A percentile compares a stretch with the other conserved stretches of the same genome.
phyloP scores from a whole-genome alignment of 1,140 invertebrate genomes.

The Neodiprion pinetum region DNA sequence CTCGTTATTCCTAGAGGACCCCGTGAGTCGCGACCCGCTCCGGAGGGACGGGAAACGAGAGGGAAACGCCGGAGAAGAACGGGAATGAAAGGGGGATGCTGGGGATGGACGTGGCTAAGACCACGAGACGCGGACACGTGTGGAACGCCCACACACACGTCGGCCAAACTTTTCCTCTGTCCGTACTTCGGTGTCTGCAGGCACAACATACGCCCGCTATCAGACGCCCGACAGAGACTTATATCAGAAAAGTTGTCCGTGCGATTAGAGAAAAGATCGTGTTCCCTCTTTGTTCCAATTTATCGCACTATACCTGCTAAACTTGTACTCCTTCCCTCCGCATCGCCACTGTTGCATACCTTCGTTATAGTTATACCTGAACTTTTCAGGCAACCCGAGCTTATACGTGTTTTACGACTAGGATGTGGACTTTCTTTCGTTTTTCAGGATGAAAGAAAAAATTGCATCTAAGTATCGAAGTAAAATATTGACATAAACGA shows the following conservation, averaged over 20 bases:
- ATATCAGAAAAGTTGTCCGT: background rate
- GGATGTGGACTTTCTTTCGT: too few species aligned
- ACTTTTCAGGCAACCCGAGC: too few species aligned
- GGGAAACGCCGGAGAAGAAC: constrained; percentile 23
- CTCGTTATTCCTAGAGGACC: constrained; percentile 60
- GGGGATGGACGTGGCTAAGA: background rate
- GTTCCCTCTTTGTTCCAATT: background rate
- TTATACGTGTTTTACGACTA: too few species aligned
- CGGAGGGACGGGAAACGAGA: constrained; percentile 29
- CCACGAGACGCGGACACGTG: background rate
- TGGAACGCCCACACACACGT: background rate
- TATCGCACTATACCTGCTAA: background rate
- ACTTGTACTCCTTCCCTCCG: too few species aligned
- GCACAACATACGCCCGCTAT: background rate
- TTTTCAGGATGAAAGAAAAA: too few species aligned
- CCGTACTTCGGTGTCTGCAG: background rate
- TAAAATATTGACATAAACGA: too few species aligned
- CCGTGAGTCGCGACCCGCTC: constrained; percentile 48
- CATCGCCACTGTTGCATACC: too few species aligned
- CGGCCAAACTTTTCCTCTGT: background rate
- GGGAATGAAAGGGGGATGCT: constrained; percentile 31
- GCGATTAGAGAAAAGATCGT: background rate
- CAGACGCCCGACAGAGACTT: background rate
- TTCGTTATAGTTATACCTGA: too few species aligned
- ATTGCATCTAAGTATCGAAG: too few species aligned